Evolutionary conservation across 2,113 vertebrate genomes (phyloP).

Genomic region (Jaculus jaculus): DNA sequence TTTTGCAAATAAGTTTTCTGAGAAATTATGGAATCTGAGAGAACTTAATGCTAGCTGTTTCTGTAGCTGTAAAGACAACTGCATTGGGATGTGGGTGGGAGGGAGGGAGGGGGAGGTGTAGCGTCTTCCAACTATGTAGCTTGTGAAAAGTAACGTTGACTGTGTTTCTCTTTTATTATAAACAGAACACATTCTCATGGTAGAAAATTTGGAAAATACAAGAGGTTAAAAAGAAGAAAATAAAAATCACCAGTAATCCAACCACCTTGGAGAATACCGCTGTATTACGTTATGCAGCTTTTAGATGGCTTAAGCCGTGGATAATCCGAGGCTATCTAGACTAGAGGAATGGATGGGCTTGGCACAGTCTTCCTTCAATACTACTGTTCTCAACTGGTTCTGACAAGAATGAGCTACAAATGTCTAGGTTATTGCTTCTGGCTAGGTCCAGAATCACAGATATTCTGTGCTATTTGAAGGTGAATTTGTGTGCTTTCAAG

Average conservation of each 20-base stretch:
- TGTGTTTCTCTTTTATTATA: conserved; percentile 75
- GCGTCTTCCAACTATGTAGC: conserved; percentile 50
- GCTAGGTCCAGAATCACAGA: conserved; percentile 50
- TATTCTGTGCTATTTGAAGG: conserved; percentile 32
- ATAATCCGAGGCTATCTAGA: conserved; percentile 69
- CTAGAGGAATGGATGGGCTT: conserved; percentile 69
- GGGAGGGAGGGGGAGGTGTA: conserved; percentile 30
- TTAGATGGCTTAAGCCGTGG: conserved; percentile 68
- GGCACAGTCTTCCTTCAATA: conserved; percentile 58
- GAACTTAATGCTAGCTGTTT: not conserved
- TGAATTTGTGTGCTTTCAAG: conserved; percentile 53
- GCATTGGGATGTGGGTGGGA: not conserved
- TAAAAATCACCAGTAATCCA: conserved; percentile 71
- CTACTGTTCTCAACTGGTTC: conserved; percentile 67
- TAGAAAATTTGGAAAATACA: conserved; percentile 79
- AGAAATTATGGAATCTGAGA: not conserved
- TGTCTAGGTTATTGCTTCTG: conserved; percentile 58
- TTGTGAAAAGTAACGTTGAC: conserved; percentile 73
- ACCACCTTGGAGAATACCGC: conserved; percentile 68
- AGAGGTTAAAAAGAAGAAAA: conserved; percentile 78
- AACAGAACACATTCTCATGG: conserved; percentile 77
- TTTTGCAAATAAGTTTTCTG: not conserved
- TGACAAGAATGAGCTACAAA: conserved; percentile 58
- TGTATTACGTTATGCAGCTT: conserved; percentile 70
- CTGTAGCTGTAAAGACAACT: not conserved